Evolutionary conservation across 2,888 invertebrate species (phyloP).

Genomic region (Lycia hirtaria): DNA sequence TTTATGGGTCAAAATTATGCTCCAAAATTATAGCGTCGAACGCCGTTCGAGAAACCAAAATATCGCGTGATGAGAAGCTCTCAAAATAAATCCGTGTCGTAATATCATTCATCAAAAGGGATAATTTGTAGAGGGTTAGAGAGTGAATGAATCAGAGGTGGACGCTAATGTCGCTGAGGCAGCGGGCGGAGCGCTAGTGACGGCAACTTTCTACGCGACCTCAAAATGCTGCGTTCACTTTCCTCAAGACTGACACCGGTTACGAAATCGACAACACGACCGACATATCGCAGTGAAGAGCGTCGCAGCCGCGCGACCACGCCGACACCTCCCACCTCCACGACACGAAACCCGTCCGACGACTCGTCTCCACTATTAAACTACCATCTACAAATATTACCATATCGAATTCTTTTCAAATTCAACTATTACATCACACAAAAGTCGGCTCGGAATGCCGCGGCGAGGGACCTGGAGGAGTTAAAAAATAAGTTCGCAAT

Average conservation of each 20-base stretch:
- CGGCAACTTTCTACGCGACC: conserved; percentile 84
- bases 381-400: conserved; percentile 54
- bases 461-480: conserved; percentile 54
- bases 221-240: conserved; percentile 85
- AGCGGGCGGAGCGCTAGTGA: conserved; percentile 58
- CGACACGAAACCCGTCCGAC: conserved; percentile 54
- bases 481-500: conserved; percentile 77
- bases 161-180: conserved; percentile 48
- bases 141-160: conserved; percentile 52
- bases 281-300: conserved; percentile 71
- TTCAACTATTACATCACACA: conserved; percentile 58
- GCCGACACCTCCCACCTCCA: conserved; percentile 41
- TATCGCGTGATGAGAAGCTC: conserved; percentile 54
- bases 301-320: conserved; percentile 34
- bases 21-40: conserved; percentile 53
- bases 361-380: conserved; percentile 46
- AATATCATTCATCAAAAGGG: conserved; percentile 42
- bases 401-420: conserved; percentile 49
- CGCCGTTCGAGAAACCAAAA: conserved; percentile 49
- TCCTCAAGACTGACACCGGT: conserved; percentile 81
- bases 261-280: conserved; percentile 78
- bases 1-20: conserved; percentile 55
- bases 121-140: conserved; percentile 31
- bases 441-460: conserved; percentile 40
- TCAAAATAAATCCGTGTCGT: conserved; percentile 42